Evolutionary conservation across 92 coral and sea anemone species (phyloP).

Genomic region (Porites divaricata): DNA sequence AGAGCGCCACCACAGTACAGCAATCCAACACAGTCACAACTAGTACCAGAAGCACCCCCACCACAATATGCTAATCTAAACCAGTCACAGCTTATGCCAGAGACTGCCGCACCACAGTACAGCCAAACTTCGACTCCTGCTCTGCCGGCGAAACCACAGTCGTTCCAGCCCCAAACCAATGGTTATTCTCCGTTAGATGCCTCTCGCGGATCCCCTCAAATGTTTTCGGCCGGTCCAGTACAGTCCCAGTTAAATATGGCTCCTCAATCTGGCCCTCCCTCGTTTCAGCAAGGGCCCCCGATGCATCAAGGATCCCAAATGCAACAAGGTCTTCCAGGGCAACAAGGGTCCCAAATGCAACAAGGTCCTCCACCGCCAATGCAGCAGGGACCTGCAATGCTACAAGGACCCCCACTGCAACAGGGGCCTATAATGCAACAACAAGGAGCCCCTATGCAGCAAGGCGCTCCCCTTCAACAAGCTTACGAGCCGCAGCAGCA

Average conservation of each 20-base stretch:
- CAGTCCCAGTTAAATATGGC: conserved; percentile 35
- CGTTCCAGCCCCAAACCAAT: conserved; percentile 24
- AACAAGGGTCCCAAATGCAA: conserved; percentile 28
- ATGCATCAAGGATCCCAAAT: conserved; percentile 31
- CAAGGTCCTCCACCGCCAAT: conserved; percentile 14
- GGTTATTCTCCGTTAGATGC: conserved; percentile 30
- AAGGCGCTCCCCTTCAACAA: conserved; percentile 46
- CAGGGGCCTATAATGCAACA: conserved; percentile 13
- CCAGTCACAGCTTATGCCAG: conserved; percentile 30
- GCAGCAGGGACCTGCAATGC: conserved; percentile 37
- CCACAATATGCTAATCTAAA: conserved; percentile 30
- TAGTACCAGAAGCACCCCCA: conserved; percentile 6
- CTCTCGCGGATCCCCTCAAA: conserved; percentile 23
- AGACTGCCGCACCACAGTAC: conserved; percentile 25
- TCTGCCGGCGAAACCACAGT: conserved; percentile 15
- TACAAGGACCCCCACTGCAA: conserved; percentile 34
- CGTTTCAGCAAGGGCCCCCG: conserved; percentile 44
- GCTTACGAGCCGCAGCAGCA: conserved; percentile 72
- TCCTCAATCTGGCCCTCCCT: conserved; percentile 24
- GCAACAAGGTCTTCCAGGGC: conserved; percentile 12
- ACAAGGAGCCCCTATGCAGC: conserved; percentile 18
- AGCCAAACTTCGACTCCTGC: conserved; percentile 32
- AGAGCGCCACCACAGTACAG: conserved; percentile 31
- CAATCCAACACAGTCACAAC: conserved; percentile 22
- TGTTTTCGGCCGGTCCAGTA: conserved; percentile 15